Evolutionary conservation across 2,888 invertebrate species (phyloP), one percentile per base, ranked within the genome.

Genomic region (Thelaira solivaga): DNA sequence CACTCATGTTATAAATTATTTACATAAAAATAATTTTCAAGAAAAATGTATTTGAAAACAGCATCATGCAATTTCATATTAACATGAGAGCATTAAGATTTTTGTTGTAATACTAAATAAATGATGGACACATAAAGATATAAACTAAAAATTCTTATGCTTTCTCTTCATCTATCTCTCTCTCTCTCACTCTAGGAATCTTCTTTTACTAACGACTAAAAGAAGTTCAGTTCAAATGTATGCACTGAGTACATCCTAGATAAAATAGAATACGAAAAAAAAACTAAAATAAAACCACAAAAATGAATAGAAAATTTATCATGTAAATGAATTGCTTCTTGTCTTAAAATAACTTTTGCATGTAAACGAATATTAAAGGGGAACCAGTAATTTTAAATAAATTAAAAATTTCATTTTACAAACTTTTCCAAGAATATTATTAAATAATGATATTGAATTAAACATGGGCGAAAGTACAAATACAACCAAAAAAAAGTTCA

Each of bases 81-180:
- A 43, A 53, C 31, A 13, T 3, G 13, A 51, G 41, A 13, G 13
- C 36, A 67, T 49, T 22, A 41, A 16, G 16, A 5, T 20, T 20
- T n/a, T 43, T 18, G 10, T 43, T n/a, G 0, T n/a, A 31, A 43
- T 73, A 49, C 5, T 31, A 41, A 59, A 69, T 51, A 71, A 76
- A 71, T 76, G 69, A 76, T 76, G 71, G 76, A 76, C 71, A n/a
- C n/a, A 51, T 65, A 51, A 51, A 61, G 51, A 43, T 13, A 59
- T 18, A 61, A 68, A 65, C 57, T 45, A 59, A 47, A 55, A 62
- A 16, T 16, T 45, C 34, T 36, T 16, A 53, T n/a, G n/a, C n/a
- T n/a, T n/a, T n/a, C n/a, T n/a, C n/a, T n/a, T n/a, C n/a, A n/a
- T n/a, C n/a, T n/a, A n/a, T n/a, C n/a, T n/a, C n/a, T n/a, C n/a